phyloP scores from a whole-genome alignment of 2,113 vertebrate genomes.

The Phrynosoma platyrhinos region DNA sequence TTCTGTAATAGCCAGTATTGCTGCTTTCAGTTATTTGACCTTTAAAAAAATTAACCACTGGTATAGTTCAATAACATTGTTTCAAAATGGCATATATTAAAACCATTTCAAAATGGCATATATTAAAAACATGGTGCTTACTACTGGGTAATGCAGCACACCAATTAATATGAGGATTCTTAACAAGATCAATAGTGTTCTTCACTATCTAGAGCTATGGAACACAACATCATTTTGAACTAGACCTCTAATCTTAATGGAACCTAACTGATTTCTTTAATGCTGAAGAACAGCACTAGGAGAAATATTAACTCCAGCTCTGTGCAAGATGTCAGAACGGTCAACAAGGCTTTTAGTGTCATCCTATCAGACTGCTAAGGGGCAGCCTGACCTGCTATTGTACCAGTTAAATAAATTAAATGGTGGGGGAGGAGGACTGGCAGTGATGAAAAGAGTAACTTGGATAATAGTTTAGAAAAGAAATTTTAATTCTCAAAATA shows the following conservation, averaged over 20 bases:
- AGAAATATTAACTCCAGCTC: constrained; percentile 42
- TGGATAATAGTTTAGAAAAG: background rate
- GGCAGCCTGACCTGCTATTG: constrained; percentile 43
- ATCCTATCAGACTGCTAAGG: constrained; percentile 35
- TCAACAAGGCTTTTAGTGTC: constrained; percentile 25
- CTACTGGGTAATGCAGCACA: background rate
- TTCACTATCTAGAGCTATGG: background rate
- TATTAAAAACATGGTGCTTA: background rate
- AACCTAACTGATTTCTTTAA: constrained; percentile 23
- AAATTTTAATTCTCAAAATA: constrained; percentile 32
- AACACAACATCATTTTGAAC: constrained; percentile 44
- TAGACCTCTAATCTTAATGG: background rate
- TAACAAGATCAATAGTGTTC: background rate
- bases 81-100: background rate
- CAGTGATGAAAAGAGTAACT: background rate
- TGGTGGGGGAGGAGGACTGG: constrained; percentile 25
- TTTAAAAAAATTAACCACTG: background rate
- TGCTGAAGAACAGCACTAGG: constrained; percentile 28
- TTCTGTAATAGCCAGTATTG: background rate
- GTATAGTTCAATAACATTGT: background rate
- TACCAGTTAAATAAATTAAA: constrained; percentile 44
- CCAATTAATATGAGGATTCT: background rate
- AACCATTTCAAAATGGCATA: background rate
- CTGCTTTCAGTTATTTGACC: background rate
- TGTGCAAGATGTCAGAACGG: background rate